Base-by-base conservation (phyloP, 2,797 vertebrate species). In the Anabas testudineus region DNA sequence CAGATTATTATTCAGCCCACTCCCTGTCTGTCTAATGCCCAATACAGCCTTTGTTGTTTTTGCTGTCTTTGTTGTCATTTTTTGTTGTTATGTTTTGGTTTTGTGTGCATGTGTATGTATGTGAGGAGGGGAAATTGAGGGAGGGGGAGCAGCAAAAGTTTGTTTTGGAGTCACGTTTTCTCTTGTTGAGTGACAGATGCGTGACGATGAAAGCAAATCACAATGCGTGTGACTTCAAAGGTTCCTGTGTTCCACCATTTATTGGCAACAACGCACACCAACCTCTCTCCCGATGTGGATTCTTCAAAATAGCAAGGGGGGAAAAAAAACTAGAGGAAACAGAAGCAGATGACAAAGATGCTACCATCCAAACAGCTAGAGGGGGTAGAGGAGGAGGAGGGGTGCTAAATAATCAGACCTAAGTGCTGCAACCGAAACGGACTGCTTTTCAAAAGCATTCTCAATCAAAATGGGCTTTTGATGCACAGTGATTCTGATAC, bases 121-220 rank as follows among this genome's bases (percentile, higher is more conserved):
- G 30, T 8, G 30, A 32, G 24, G 24, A 57, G 58, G 82, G 73
- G 53, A 85, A 81, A 81, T 72, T 67, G 71, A 69, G 57, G 32
- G 58, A 55, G 24, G 13, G 12, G 9, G 32, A 53, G 77, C 52
- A 78, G 74, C 58, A 70, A 84, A 86, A 81, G 72, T 83, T 90
- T 88, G 78, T 81, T 86, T 88, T 87, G 73, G 87, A 89, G 82
- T 86, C 78, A 76, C 67, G 56, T 82, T 82, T 84, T 85, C 75
- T 83, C 59, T 67, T 32, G 48, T 56, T 87, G 90, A 91, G 78
- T 88, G 91, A 82, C 89, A 79, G 82, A 84, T 68, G 65, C 59
- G 76, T 78, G 77, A 73, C 55, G 82, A 90, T 90, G 83, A 93
- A 93, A 91, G 89, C 56, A 67, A 86, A 88, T 86, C 78, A 63